Base-by-base conservation (phyloP, 2,888 invertebrate species). In the Melinopterus prodromus region DNA sequence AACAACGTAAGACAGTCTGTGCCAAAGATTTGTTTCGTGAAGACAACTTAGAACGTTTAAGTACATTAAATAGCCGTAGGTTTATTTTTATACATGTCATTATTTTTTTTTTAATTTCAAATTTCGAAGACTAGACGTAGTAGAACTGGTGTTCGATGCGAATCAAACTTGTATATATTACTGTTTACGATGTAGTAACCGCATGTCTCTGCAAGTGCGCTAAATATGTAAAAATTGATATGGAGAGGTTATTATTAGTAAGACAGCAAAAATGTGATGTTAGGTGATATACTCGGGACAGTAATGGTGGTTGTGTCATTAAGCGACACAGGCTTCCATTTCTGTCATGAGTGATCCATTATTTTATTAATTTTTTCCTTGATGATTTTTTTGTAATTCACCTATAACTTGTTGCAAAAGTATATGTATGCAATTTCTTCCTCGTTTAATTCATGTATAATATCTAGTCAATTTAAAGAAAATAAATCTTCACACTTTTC, bases 401-500 rank as follows among this genome's bases (percentile, higher is more conserved):
- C 53, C 53, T 53, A 71, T 71, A 71, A 14, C 71, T 16, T 16
- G 15, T 16, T 71, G 71, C 71, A 71, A n/a, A 71, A 71, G 7
- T 71, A 71, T n/a, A 12, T 16, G 5, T 71, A 16, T 71, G 71
- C n/a, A 71, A 71, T 71, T 71, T 71, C 26, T 71, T 71, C 71
- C 15, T 71, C 71, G 15, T 71, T 71, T 16, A 71, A 16, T 71
- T 71, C 71, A 71, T 74, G 77, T 78, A 78, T 81, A 77, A 53
- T 80, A 79, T 81, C 81, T 81, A 81, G 81, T 81, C 81, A 81
- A 81, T 79, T 79, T 78, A 70, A 53, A 53, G 53, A 53, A 78
- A 81, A 81, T 81, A 81, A 81, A 81, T 79, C 79, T 79, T 81
- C 81, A 79, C 71, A 72, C 79, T 81, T 81, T 81, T 81, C 71